These are phyloP conservation scores for Villa cingulata DNA, from an alignment of 2,888 invertebrate species.

Conservation along the genomic window DNA sequence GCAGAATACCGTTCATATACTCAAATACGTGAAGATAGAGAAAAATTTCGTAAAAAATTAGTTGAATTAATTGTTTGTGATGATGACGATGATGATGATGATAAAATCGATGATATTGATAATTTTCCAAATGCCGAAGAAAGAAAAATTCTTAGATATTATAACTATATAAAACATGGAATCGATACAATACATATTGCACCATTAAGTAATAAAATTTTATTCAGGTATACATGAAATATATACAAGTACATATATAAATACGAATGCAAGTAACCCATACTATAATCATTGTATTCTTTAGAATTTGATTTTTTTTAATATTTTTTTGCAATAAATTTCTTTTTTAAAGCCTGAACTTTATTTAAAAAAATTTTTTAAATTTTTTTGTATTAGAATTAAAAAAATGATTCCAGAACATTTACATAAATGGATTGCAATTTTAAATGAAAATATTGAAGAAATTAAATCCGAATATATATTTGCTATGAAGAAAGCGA, in stretches of 20 bases:
- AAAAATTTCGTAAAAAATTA: conserved; percentile 67
- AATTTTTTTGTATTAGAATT: too few relatives aligned
- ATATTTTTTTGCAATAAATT: too few relatives aligned
- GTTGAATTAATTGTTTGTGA: conserved; percentile 56
- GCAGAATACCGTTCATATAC: conserved; percentile 53
- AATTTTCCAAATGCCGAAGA: conserved; percentile 49
- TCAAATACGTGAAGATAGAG: conserved; percentile 41
- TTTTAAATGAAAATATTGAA: conserved; percentile 47
- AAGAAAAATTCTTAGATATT: conserved; percentile 62
- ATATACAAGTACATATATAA: not conserved
- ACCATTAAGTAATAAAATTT: conserved; percentile 59
- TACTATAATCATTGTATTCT: not conserved
- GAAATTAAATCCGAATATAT: conserved; percentile 79
- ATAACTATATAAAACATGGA: conserved; percentile 81
- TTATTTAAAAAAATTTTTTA: too few relatives aligned
- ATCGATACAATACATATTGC: conserved; percentile 83
- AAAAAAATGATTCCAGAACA: conserved; percentile 48
- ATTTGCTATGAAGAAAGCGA: conserved; percentile 78
- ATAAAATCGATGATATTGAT: conserved; percentile 18
- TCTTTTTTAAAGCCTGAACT: too few relatives aligned
- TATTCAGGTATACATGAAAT: conserved; percentile 40
- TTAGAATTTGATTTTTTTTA: conserved; percentile 12
- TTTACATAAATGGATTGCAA: conserved; percentile 47
- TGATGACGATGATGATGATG: conserved; percentile 34
- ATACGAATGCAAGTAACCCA: too few relatives aligned